phyloP scores from a whole-genome alignment of 1,140 invertebrate genomes.

The Eumaeus atala region DNA sequence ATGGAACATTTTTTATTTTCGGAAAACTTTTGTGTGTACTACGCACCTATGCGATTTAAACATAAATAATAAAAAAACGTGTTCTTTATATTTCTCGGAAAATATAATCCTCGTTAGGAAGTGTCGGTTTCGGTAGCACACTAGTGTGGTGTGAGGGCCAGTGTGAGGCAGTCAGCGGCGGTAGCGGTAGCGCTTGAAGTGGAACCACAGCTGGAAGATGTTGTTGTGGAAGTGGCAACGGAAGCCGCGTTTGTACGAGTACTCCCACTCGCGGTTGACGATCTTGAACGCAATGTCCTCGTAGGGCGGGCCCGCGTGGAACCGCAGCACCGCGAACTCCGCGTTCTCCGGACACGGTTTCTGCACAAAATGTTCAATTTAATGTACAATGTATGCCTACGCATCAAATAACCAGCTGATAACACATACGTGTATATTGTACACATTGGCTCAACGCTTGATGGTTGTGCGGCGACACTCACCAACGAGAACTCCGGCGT shows the following conservation, averaged over 20 bases:
- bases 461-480: slow-evolving; percentile 32
- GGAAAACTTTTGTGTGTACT: too few relatives aligned
- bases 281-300: slow-evolving; percentile 99
- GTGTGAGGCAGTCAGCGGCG: slow-evolving; percentile 80
- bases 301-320: slow-evolving; percentile 98
- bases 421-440: too few relatives aligned
- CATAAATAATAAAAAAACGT: too few relatives aligned
- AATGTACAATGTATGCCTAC: neutral
- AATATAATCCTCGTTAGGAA: too few relatives aligned
- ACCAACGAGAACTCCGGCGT: slow-evolving; percentile 96
- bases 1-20: too few relatives aligned
- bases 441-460: too few relatives aligned
- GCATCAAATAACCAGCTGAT: too few relatives aligned
- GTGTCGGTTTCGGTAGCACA: too few relatives aligned
- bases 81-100: too few relatives aligned
- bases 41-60: too few relatives aligned
- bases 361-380: slow-evolving; percentile 72
- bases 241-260: slow-evolving; percentile 98
- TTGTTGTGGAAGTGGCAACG: slow-evolving; percentile 99
- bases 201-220: slow-evolving; percentile 99
- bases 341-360: slow-evolving; percentile 93
- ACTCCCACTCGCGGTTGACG: slow-evolving; percentile 99
- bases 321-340: slow-evolving; percentile 96
- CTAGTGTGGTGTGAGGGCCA: too few relatives aligned
- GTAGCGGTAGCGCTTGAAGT: slow-evolving; percentile 98